Conservation (phyloP, 2,113 vertebrate genomes). For the Oryzias woworae region DNA sequence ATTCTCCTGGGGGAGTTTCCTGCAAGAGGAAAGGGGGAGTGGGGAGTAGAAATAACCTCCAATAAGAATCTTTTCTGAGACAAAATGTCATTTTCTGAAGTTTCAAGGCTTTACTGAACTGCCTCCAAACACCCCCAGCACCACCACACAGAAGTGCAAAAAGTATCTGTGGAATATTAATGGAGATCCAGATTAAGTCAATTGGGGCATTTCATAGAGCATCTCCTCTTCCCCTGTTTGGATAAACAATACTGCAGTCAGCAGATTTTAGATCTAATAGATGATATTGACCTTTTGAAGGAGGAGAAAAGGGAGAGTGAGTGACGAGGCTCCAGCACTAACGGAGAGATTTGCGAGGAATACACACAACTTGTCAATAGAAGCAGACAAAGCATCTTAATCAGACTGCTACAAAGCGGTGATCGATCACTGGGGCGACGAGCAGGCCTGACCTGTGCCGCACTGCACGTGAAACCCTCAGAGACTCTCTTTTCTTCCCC, state of each 20-base stretch:
- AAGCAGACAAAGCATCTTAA: conserved; percentile 56
- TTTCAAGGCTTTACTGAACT: conserved; percentile 6
- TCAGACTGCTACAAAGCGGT: conserved; percentile 50
- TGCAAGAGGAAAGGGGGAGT: neutral
- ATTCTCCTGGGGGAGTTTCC: conserved; percentile 25
- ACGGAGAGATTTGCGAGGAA: conserved; percentile 18
- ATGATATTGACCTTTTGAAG: conserved; percentile 70
- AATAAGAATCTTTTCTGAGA: conserved; percentile 27
- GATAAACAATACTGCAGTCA: conserved; percentile 71
- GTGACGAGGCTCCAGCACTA: neutral
- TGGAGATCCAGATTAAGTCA: conserved; percentile 54
- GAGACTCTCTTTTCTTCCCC: conserved; percentile 35
- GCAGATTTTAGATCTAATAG: conserved; percentile 62
- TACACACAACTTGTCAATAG: conserved; percentile 51
- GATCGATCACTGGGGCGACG: conserved; percentile 60
- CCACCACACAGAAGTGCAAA: conserved; percentile 14
- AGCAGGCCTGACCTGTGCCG: conserved; percentile 60
- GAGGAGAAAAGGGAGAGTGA: conserved; percentile 7
- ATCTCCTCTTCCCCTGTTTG: conserved; percentile 40
- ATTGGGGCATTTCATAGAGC: conserved; percentile 68
- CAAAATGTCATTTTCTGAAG: conserved; percentile 16
- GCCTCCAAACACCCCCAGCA: conserved; percentile 17
- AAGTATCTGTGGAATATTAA: conserved; percentile 52
- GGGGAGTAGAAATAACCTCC: conserved; percentile 11
- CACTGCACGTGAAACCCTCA: conserved; percentile 51